phyloP scores from a whole-genome alignment of 2,113 vertebrate genomes.

The Colaptes auratus region DNA sequence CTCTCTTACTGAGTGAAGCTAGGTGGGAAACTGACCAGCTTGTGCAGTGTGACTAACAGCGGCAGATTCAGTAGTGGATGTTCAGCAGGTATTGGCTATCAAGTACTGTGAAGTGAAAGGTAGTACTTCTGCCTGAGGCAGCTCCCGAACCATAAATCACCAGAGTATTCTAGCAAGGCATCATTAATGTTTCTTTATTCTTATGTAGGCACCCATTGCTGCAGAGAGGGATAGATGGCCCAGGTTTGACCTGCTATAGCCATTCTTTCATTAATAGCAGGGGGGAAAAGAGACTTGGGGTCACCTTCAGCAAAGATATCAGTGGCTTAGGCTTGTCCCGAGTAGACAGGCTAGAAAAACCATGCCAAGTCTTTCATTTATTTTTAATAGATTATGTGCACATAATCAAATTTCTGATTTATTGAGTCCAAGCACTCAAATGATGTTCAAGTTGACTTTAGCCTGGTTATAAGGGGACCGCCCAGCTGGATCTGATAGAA shows the following conservation, averaged over 20 bases:
- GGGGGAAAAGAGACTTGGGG: not conserved
- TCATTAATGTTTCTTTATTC: not conserved
- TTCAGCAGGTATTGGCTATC: not conserved
- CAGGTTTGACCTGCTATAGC: not conserved
- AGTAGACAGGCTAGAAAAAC: not conserved
- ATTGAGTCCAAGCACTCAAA: not conserved
- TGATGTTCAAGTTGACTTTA: not conserved
- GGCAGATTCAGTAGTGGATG: not conserved
- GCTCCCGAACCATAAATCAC: not conserved
- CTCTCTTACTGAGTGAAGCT: not conserved
- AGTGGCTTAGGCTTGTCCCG: not conserved
- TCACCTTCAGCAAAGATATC: not conserved
- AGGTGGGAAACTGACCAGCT: not conserved
- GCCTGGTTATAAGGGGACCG: not conserved
- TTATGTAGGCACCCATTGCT: not conserved
- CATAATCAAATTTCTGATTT: conserved; percentile 11
- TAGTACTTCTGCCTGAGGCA: not conserved
- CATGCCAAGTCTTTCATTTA: not conserved
- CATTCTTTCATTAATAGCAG: not conserved
- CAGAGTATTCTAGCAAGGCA: not conserved
- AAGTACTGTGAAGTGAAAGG: not conserved
- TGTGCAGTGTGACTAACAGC: not conserved
- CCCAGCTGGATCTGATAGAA: conserved; percentile 40
- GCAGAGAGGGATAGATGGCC: not conserved
- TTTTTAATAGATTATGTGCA: conserved; percentile 12